Base-by-base conservation (phyloP, 2,113 vertebrate genomes). In the Eubucco bourcierii region DNA sequence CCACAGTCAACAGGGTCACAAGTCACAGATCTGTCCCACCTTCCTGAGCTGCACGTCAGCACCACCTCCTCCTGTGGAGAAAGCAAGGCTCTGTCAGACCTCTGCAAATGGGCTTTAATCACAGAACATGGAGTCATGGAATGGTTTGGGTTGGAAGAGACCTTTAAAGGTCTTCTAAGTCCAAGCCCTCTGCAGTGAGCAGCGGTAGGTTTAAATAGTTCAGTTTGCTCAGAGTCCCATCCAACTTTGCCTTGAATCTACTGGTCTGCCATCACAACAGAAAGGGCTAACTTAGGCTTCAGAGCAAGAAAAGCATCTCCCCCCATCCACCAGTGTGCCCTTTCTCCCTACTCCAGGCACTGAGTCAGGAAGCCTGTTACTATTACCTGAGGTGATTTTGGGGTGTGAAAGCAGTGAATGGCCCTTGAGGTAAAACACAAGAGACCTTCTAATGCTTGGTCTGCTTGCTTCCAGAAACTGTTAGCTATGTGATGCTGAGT, bases 1-100 rank as follows among this genome's bases (percentile, higher is more conserved):
- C 97, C 98, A 4, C 99, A 99, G 96, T 99, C 98, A 1, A 99
- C 84, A 5, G 97, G 98, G 55, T 96, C 94, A 83, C 99, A 99
- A 92, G 95, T 98, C 78, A 99, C 98, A 2, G 93, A 92, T 74
- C 88, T 97, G 95, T 99, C 98, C 99, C 99, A 99, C 8, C 78
- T 87, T 6, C 99, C 99, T 1, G 95, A 97, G 28, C 90, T 97
- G 95, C 99, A 99, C 1, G 91, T 98, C 95, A 99, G 91, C 76
- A 98, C 91, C 8, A 96, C 90, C 61, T 98, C 94, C 88, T 94
- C 97, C 98, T 99, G 94, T 14, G 55, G 85, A 71, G 67, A 93
- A 95, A 94, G 53, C 29, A 81, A 75, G 66, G 23, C 27, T 70
- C 55, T 17, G 7, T 92, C 83, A 84, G 66, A 77, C 12, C 58